A percentile compares a stretch with the other conserved stretches of the same genome.
Conservation (phyloP, 2,888 invertebrate species). For the Sialis fuliginosa region DNA sequence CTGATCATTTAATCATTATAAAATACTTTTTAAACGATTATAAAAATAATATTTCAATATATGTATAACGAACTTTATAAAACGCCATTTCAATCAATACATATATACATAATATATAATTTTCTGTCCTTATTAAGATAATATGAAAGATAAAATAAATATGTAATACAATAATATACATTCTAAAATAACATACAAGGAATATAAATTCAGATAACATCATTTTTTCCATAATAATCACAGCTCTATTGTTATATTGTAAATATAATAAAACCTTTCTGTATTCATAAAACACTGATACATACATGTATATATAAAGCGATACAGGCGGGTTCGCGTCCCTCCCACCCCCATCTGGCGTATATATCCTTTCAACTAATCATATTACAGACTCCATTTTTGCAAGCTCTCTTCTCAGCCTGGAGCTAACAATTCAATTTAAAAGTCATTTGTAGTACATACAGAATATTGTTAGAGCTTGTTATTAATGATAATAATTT, state of each 20-base stretch:
- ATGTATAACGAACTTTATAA: too few relatives aligned
- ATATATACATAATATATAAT: too few relatives aligned
- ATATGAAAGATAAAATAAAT: too few relatives aligned
- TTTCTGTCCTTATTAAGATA: too few relatives aligned
- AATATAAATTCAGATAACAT: background rate
- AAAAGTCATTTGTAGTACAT: slow-evolving; percentile 45
- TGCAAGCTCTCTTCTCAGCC: slow-evolving; percentile 23
- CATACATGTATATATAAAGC: background rate
- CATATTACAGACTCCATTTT: slow-evolving; percentile 48
- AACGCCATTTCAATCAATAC: too few relatives aligned
- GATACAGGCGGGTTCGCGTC: background rate
- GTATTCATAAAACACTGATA: background rate
- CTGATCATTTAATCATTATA: too few relatives aligned
- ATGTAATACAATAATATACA: too few relatives aligned
- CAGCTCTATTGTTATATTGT: slow-evolving; percentile 1
- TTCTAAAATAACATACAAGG: background rate
- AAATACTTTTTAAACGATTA: too few relatives aligned
- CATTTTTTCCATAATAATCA: background rate
- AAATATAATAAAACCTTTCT: slow-evolving; percentile 2
- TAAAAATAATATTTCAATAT: too few relatives aligned
- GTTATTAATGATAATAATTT: slow-evolving; percentile 29
- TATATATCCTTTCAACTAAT: slow-evolving; percentile 34
- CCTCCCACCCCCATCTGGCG: slow-evolving; percentile 21
- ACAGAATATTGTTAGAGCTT: slow-evolving; percentile 26
- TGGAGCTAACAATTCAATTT: slow-evolving; percentile 40